A percentile compares a stretch with the other conserved stretches of the same genome.
Evolutionary conservation across 64 coral and sea anemone genomes (phyloP).

Genomic region (Porites lutea): DNA sequence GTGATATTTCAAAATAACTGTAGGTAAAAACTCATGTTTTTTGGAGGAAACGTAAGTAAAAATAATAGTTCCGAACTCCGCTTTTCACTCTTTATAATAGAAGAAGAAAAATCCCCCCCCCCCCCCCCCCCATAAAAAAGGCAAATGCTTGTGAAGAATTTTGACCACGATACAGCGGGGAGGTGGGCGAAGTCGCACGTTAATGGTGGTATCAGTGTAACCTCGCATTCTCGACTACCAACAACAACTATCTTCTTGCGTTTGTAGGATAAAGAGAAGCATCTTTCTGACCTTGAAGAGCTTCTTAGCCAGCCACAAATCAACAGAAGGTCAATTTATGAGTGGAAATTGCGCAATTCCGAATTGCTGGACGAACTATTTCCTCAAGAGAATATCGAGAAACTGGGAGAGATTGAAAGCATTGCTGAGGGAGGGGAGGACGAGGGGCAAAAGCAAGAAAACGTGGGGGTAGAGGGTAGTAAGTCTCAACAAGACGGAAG

Average conservation of each 20-base stretch:
- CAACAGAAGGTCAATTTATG: conserved; percentile 39
- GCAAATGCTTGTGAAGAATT: too few relatives aligned
- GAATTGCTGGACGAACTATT: conserved; percentile 30
- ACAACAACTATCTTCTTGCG: background rate
- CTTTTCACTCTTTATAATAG: too few relatives aligned
- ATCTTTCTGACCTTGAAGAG: conserved; percentile 56
- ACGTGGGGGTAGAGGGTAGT: background rate
- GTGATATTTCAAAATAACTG: too few relatives aligned
- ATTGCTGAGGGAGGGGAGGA: background rate
- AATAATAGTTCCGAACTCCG: too few relatives aligned
- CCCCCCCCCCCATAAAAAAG: too few relatives aligned
- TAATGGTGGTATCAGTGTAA: background rate
- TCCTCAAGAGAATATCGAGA: background rate
- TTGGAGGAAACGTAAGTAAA: too few relatives aligned
- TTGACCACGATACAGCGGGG: too few relatives aligned
- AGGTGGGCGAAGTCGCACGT: too few relatives aligned
- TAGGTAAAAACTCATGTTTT: too few relatives aligned
- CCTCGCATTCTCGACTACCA: background rate
- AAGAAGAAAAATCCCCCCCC: too few relatives aligned
- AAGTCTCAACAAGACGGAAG: background rate
- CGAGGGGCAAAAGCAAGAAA: conserved; percentile 7
- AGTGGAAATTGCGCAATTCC: conserved; percentile 61
- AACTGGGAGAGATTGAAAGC: background rate
- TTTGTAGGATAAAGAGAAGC: conserved; percentile 58
- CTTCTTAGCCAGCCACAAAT: conserved; percentile 42